Percentiles rank a stretch among this genome's conserved stretches.
Conservation (phyloP, 2,113 vertebrate species). For the Anhinga anhinga region DNA sequence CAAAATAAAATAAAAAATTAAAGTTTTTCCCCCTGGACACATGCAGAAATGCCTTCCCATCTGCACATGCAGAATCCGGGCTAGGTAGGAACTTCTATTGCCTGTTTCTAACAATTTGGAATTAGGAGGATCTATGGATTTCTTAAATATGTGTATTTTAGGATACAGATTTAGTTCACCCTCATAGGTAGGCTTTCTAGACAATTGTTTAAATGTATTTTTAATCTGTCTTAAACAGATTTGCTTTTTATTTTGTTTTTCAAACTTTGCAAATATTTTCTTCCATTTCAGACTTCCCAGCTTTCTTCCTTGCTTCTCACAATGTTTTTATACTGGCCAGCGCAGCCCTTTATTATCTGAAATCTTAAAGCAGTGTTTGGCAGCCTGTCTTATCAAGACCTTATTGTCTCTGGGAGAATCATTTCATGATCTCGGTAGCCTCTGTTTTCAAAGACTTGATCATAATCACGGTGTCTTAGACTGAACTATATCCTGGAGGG, state of each 20-base stretch:
- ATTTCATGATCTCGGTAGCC: background rate
- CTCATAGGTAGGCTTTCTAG: background rate
- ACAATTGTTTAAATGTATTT: background rate
- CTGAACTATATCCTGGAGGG: background rate
- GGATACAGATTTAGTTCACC: background rate
- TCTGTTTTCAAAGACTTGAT: background rate
- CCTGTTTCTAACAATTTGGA: background rate
- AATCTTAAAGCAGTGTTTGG: background rate
- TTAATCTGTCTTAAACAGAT: background rate
- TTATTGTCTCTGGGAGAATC: background rate
- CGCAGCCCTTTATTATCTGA: background rate
- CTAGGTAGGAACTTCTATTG: background rate
- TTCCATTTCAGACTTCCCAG: background rate
- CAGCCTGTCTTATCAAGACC: background rate
- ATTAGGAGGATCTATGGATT: background rate
- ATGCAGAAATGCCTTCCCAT: background rate
- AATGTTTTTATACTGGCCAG: background rate
- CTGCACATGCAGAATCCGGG: background rate
- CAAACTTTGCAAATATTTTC: background rate
- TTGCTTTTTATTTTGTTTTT: background rate
- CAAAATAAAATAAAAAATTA: background rate
- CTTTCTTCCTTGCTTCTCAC: background rate
- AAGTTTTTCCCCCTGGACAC: background rate
- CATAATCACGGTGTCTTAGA: accelerated
- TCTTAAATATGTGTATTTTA: background rate